These are phyloP conservation scores for Spodoptera picta DNA, from an alignment of 2,888 invertebrate species.

Conservation along the genomic window DNA sequence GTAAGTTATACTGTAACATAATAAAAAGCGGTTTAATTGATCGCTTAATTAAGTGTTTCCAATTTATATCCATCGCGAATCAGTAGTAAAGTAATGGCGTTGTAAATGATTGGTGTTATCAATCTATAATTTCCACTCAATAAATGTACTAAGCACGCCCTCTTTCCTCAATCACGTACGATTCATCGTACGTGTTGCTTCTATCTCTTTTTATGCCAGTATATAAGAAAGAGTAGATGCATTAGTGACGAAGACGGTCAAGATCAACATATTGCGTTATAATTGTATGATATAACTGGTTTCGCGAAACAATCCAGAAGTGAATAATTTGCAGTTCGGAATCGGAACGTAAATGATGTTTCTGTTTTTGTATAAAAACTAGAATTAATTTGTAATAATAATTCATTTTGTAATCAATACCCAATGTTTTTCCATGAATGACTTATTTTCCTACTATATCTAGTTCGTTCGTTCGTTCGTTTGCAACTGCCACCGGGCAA, in stretches of 20 bases:
- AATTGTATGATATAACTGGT: conserved; percentile 40
- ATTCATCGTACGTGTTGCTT: conserved; percentile 38
- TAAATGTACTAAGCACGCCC: conserved; percentile 66
- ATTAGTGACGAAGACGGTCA: conserved; percentile 36
- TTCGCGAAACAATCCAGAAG: conserved; percentile 22
- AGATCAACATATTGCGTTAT: conserved; percentile 45
- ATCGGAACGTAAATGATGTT: conserved; percentile 16
- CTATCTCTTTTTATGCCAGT: conserved; percentile 34
- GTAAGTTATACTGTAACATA: conserved; percentile 22
- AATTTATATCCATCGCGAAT: conserved; percentile 66
- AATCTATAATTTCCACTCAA: conserved; percentile 74
- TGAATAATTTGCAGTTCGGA: conserved; percentile 27
- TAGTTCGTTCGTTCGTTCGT: no score
- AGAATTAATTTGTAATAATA: no score
- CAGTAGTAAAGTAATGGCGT: conserved; percentile 63
- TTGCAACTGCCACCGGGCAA: no score
- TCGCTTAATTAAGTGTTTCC: conserved; percentile 52
- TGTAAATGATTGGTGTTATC: conserved; percentile 70
- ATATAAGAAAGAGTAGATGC: conserved; percentile 28
- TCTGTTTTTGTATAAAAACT: background rate
- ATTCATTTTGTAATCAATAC: conserved; percentile 7
- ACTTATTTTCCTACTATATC: no score
- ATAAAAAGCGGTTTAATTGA: conserved; percentile 52
- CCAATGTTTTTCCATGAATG: background rate
- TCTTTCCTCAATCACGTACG: conserved; percentile 57